Conservation (phyloP, 2,113 vertebrate species). For the Zosterops japonicus region DNA sequence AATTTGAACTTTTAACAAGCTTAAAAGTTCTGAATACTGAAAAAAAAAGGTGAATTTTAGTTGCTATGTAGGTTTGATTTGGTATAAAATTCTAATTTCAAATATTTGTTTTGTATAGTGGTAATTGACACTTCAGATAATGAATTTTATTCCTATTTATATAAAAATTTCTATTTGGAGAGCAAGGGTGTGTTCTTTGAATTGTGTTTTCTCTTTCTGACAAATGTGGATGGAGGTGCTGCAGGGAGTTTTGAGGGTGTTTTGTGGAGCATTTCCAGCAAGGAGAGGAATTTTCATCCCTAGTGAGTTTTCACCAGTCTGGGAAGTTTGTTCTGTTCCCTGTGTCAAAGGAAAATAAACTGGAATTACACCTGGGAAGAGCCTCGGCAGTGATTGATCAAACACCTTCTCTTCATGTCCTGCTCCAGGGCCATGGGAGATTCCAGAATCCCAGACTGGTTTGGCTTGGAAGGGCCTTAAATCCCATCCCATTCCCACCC, state of each 20-base stretch:
- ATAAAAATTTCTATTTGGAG: neutral
- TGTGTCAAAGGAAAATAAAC: neutral
- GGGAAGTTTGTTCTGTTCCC: neutral
- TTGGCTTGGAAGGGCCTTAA: neutral
- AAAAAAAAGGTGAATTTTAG: neutral
- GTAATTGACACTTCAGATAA: neutral
- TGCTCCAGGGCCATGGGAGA: neutral
- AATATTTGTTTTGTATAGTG: neutral
- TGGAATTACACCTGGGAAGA: neutral
- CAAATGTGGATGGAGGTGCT: neutral
- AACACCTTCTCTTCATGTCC: rapidly evolving
- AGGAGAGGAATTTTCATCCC: neutral
- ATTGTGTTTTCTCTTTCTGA: rapidly evolving
- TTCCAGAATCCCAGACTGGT: neutral
- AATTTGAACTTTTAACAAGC: neutral
- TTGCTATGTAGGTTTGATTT: neutral
- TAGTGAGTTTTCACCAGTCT: rapidly evolving
- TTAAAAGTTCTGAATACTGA: neutral
- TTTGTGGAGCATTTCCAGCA: neutral
- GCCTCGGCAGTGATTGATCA: rapidly evolving
- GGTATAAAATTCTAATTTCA: neutral
- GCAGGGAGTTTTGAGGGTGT: rapidly evolving
- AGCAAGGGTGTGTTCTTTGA: neutral
- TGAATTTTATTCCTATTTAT: neutral
- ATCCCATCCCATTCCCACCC: rapidly evolving